These are phyloP conservation scores for Agapornis roseicollis DNA, from an alignment of 2,113 vertebrate genomes.

Conservation along the genomic window DNA sequence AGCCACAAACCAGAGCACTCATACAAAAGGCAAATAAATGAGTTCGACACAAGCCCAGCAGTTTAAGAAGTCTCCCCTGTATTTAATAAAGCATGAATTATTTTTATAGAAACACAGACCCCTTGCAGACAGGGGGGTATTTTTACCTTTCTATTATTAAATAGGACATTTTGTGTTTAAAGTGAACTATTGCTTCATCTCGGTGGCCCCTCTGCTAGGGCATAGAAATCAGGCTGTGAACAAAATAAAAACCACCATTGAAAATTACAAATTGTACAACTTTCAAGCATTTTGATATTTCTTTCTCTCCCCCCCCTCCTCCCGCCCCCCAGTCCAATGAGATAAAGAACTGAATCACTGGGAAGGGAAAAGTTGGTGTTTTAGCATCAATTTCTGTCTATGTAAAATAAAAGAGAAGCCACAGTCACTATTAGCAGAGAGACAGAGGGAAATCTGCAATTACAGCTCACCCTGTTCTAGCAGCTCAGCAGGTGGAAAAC, in stretches of 20 bases:
- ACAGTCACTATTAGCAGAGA: background rate
- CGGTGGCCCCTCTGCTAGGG: conserved; percentile 34
- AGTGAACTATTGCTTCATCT: conserved; percentile 63
- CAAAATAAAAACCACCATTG: conserved; percentile 46
- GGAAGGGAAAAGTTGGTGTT: background rate
- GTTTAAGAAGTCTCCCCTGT: conserved; percentile 60
- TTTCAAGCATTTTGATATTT: conserved; percentile 19
- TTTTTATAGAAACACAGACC: conserved; percentile 62
- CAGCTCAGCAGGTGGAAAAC: conserved; percentile 35
- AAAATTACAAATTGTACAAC: conserved; percentile 49
- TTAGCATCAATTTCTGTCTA: background rate
- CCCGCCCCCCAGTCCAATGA: background rate
- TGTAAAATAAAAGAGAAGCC: background rate
- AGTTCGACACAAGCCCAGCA: conserved; percentile 24
- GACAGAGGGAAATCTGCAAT: conserved; percentile 23
- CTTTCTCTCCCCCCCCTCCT: background rate
- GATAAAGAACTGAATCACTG: background rate
- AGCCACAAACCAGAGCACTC: background rate
- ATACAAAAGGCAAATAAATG: conserved; percentile 45
- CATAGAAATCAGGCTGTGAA: conserved; percentile 37
- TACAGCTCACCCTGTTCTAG: background rate
- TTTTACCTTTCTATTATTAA: conserved; percentile 12
- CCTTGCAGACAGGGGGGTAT: conserved; percentile 8
- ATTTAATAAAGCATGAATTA: conserved; percentile 67
- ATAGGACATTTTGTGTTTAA: conserved; percentile 50